Base-by-base conservation (phyloP, 1,140 invertebrate species). In the Littorina saxatilis region DNA sequence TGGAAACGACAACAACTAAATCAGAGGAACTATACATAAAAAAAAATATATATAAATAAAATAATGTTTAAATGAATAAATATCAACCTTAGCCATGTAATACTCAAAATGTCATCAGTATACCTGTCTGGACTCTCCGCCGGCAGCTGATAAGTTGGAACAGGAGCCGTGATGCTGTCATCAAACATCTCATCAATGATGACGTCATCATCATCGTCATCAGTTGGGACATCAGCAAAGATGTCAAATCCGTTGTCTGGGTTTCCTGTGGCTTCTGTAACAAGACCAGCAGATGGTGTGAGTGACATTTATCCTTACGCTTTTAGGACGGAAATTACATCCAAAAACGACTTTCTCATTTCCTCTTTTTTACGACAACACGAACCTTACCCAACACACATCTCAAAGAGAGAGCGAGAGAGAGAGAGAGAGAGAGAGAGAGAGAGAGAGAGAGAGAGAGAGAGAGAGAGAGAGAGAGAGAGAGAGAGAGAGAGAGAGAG, bases 181-280 rank as follows among this genome's bases (percentile, higher is more conserved):
- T 55, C 74, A 58, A 76, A 76, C 4, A 55, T 37, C 29, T 76
- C 29, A n/a, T 76, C 74, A 2, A 68, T 23, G 2, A 37, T 27
- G 39, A 50, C 17, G 7, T 73, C 70, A 17, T 50, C 39, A n/a
- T 76, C 74, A 0, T 76, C 74, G 13, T 55, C 74, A 32, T 76
- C 74, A 1, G 74, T 37, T n/a, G 74, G 74, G 1, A 58, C 74
- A 29, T 55, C 74, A n/a, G 74, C 50, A 32, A 76, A 76, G n/a
- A 76, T 32, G 74, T 76, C 74, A 39, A 76, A 76, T 20, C 74
- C 74, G 29, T 76, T 76, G 74, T 76, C 74, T 5, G 74, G 74
- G 74, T 76, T 55, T 1, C 74, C 74, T 9, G 74, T 76, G 27
- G 43, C 74, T n/a, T 15, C 74, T 76, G 74, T 37, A 52, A 75